phyloP scores from a whole-genome alignment of 2,888 invertebrate species.

The Bellardia pandia region DNA sequence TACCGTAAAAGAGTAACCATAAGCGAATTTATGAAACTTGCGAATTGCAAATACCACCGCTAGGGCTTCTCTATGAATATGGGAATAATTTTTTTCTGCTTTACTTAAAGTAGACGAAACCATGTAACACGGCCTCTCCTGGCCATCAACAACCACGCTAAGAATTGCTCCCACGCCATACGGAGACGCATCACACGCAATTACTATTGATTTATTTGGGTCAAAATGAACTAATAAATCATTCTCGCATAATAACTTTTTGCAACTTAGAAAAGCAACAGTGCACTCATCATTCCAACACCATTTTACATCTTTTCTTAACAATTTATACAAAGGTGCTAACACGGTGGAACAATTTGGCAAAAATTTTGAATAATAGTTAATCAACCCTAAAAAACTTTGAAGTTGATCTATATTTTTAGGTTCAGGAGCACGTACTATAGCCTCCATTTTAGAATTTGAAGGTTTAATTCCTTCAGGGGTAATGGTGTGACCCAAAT shows the following conservation, averaged over 20 bases:
- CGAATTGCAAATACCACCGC: constrained; percentile 23
- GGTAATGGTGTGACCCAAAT: constrained; percentile 62
- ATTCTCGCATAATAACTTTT: too few relatives aligned
- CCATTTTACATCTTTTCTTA: constrained; percentile 58
- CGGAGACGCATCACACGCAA: constrained; percentile 40
- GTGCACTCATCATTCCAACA: constrained; percentile 36
- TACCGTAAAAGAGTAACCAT: constrained; percentile 50
- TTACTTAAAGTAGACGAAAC: constrained; percentile 35
- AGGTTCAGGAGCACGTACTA: constrained; percentile 34
- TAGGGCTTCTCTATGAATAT: constrained; percentile 26
- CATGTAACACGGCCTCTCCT: constrained; percentile 55
- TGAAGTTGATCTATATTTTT: constrained; percentile 44
- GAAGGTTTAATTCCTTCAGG: constrained; percentile 68
- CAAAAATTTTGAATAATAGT: constrained; percentile 51
- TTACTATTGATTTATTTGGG: too few relatives aligned
- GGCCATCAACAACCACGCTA: constrained; percentile 8
- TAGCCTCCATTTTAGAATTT: constrained; percentile 57
- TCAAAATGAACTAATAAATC: too few relatives aligned
- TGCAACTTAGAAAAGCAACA: constrained; percentile 28
- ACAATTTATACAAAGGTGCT: constrained; percentile 47
- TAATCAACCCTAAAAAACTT: constrained; percentile 52
- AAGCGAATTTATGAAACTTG: constrained; percentile 44
- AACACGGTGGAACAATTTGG: constrained; percentile 47
- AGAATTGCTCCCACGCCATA: constrained; percentile 29
- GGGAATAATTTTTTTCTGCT: constrained; percentile 38